These are phyloP conservation scores for Cranoglanis bouderius DNA, from an alignment of 2,113 vertebrate genomes.

Conservation along the genomic window DNA sequence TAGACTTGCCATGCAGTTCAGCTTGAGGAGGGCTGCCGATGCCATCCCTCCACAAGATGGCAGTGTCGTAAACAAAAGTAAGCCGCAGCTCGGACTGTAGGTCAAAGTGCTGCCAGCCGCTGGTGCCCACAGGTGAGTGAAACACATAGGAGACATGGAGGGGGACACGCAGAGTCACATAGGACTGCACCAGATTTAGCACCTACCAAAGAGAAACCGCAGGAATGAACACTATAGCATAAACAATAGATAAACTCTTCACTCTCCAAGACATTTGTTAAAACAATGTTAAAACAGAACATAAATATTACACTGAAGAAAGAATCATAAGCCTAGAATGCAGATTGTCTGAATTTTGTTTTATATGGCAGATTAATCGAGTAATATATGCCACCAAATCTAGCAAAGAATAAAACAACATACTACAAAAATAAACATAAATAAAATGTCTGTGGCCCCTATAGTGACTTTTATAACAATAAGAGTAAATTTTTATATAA, in stretches of 20 bases:
- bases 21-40: constrained; percentile 89
- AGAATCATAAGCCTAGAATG: background rate
- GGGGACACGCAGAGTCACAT: constrained; percentile 90
- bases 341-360: background rate
- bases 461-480: background rate
- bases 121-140: constrained; percentile 84
- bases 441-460: background rate
- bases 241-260: background rate
- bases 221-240: background rate
- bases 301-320: background rate
- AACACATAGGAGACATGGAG: constrained; percentile 92
- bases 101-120: constrained; percentile 96
- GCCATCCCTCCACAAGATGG: constrained; percentile 92
- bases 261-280: background rate
- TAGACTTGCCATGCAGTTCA: constrained; percentile 81
- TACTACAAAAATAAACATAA: background rate
- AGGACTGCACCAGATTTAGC: constrained; percentile 92
- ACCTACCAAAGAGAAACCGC: constrained; percentile 71
- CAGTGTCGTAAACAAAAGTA: constrained; percentile 96
- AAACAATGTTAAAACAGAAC: background rate
- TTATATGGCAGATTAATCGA: background rate
- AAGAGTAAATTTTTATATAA: background rate
- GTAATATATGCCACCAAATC: background rate
- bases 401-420: background rate
- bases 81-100: constrained; percentile 88